These are phyloP conservation scores for Galeopterus variegatus DNA, from an alignment of 2,113 vertebrate species.

Conservation along the genomic window DNA sequence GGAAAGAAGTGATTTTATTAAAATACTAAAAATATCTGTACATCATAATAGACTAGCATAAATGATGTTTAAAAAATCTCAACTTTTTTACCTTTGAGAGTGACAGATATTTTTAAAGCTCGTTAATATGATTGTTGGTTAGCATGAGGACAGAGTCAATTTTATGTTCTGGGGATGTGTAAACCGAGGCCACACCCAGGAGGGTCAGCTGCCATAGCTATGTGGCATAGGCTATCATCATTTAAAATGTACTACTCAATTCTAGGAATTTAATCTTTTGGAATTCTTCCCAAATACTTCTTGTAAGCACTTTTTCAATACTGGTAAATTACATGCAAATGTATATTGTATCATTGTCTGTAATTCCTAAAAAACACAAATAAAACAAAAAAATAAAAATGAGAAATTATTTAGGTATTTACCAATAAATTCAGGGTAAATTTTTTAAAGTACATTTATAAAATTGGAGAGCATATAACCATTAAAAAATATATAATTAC, in stretches of 20 bases:
- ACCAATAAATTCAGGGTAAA: neutral
- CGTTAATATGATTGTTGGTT: neutral
- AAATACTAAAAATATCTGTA: neutral
- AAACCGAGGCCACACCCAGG: too few species aligned
- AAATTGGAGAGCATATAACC: neutral
- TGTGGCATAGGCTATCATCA: too few species aligned
- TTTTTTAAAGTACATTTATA: neutral
- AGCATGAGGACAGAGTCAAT: too few species aligned
- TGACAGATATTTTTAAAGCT: neutral
- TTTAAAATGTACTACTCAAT: neutral
- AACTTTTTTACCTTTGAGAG: neutral
- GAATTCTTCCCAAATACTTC: neutral
- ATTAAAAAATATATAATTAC: neutral
- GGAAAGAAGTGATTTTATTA: neutral
- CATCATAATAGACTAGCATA: neutral
- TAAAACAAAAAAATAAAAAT: neutral
- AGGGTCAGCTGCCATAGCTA: neutral
- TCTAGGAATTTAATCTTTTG: neutral
- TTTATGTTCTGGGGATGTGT: accelerated
- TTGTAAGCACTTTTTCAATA: neutral
- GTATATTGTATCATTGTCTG: neutral
- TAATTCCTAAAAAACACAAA: neutral
- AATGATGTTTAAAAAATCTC: neutral
- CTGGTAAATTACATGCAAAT: too few species aligned
- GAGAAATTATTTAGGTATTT: neutral